Evolutionary conservation across 2,888 invertebrate species (phyloP), one percentile per base, ranked within the genome.

Genomic region (Drosophila barbarae): DNA sequence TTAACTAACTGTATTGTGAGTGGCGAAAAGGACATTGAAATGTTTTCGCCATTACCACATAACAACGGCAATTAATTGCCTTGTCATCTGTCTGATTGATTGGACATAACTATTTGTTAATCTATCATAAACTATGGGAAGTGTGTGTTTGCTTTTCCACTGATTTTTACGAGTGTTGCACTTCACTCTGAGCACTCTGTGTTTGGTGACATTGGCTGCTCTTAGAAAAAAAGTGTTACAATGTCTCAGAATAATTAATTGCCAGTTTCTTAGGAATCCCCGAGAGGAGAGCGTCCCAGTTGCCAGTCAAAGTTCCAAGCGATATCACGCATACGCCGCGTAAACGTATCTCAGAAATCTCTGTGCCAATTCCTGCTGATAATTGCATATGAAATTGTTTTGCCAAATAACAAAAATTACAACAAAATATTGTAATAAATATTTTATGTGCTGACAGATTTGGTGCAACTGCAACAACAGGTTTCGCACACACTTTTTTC

Each of bases 11-110:
- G 79, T 78, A 76, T 49, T 71, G 41, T 39, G 39, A 60, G 44
- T 65, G 56, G 49, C 46, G 53, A 42, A 68, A 79, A 83, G 84
- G 81, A 84, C 81, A 83, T 81, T 81, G 81, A 81, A 81, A 84
- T 83, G 71, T 67, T 81, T 83, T 50, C 39, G 73, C 72, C 72
- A 64, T 78, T 74, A 64, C 66, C 56, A 28, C 69, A 76, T 63
- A 21, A 35, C 49, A 35, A 23, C 21, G 18, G 35, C 47, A 44
- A 56, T 55, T 52, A 71, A 58, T 23, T 36, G 68, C 55, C 41
- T 21, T 47, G 82, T 77, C 79, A 83, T 74, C 58, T 56, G 72
- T 53, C 73, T 81, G 80, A 76, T 81, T 74, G 79, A 79, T 79
- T 69, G 69, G 77, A 73, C 70, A 74, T 77, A 79, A 74, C 69